Base-by-base conservation (phyloP, 1,140 invertebrate species). In the Gerris buenoi region DNA sequence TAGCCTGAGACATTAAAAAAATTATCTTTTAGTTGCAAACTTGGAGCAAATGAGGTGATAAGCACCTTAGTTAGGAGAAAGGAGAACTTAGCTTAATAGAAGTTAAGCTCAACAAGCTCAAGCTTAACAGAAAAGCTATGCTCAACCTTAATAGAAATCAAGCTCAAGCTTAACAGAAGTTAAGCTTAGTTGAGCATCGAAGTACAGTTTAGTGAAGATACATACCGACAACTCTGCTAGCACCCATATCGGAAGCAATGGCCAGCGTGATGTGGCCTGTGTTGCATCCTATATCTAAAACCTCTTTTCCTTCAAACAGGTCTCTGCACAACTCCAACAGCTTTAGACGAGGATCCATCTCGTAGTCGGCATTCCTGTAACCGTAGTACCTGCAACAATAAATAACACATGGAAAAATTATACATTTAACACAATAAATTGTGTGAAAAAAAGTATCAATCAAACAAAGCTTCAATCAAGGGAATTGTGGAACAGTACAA, bases 211-310 rank as follows among this genome's bases (percentile, higher is more conserved):
- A n/a, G n/a, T n/a, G n/a, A n/a, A n/a, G 18, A 10, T 46, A 46
- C 60, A 99, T 88, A 46, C 97, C 97, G 46, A 92, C 83, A 66
- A 98, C 88, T 71, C 86, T 88, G 65, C 84, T 84, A 1, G 95
- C 93, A 29, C 84, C 80, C 74, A 92, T 88, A 72, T 95, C 87
- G 69, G 89, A 82, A 0, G 93, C 96, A 63, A 98, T 81, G 0
- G 86, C 86, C 23, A 90, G 80, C 1, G 95, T 96, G 61, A 99
- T 84, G 75, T 96, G 90, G 1, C 97, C 97, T 70, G 94, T 89
- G 81, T 99, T 99, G 77, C 97, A 99, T 13, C 97, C 97, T 75
- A 99, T 92, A 75, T 99, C 97, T 57, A 99, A 80, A 25, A 98
- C 86, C 78, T 95, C 89, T 78, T 95, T 97, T 15, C 86, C 85